Conservation (phyloP, 2,113 vertebrate species). For the Etheostoma spectabile region DNA sequence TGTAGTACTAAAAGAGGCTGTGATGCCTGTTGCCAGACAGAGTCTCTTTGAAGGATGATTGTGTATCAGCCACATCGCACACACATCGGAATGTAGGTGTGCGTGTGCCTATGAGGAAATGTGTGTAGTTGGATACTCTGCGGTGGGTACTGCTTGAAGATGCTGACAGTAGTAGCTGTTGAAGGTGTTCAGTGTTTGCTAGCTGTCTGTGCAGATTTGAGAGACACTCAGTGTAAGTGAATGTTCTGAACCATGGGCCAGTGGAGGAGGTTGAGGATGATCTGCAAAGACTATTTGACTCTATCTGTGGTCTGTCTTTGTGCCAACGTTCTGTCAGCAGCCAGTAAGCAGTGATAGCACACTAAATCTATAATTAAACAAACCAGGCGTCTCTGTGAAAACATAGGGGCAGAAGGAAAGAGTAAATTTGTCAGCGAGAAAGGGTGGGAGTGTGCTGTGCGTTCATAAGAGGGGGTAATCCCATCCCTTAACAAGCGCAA, state of each 20-base stretch:
- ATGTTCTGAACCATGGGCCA: conserved; percentile 70
- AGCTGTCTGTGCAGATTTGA: conserved; percentile 71
- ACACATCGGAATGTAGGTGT: not conserved
- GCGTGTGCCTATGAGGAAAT: conserved; percentile 2
- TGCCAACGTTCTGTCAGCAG: conserved; percentile 53
- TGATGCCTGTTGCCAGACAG: conserved; percentile 50
- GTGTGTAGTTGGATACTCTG: conserved; percentile 46
- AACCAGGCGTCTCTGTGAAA: conserved; percentile 38
- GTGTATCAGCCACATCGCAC: conserved; percentile 19
- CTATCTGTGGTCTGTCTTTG: conserved; percentile 54
- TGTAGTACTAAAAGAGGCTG: conserved; percentile 43
- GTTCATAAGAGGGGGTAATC: conserved; percentile 64
- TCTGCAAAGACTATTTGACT: conserved; percentile 67
- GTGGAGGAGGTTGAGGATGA: conserved; percentile 66
- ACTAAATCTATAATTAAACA: conserved; percentile 76
- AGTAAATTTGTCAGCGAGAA: conserved; percentile 25
- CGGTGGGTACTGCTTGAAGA: conserved; percentile 61
- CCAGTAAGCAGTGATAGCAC: conserved; percentile 56
- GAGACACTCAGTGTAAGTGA: conserved; percentile 71
- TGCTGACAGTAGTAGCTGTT: conserved; percentile 71
- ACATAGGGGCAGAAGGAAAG: conserved; percentile 23
- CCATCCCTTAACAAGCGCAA: conserved; percentile 66
- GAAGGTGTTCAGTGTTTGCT: conserved; percentile 77
- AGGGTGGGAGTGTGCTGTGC: conserved; percentile 35
- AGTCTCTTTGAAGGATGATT: conserved; percentile 41